Evolutionary conservation across 2,888 invertebrate genomes (phyloP).

Genomic region (Dysmachus trigonus): DNA sequence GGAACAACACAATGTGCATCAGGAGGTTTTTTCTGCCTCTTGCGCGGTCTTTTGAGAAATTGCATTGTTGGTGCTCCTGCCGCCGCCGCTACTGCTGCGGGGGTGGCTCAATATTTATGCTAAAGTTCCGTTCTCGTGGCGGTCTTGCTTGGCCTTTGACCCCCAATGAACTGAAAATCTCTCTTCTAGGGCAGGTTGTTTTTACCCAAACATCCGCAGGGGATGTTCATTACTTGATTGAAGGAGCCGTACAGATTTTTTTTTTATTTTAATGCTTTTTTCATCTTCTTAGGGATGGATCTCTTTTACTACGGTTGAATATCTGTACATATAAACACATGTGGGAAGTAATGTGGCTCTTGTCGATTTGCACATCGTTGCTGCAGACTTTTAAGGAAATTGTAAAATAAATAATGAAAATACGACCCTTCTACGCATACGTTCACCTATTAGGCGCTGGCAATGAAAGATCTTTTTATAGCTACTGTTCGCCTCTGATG

Average conservation of each 20-base stretch:
- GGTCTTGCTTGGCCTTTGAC: neutral
- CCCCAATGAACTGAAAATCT: neutral
- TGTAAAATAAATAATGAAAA: neutral
- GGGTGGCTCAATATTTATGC: neutral
- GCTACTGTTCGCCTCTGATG: neutral
- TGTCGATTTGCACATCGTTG: neutral
- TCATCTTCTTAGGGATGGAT: neutral
- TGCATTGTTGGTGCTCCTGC: neutral
- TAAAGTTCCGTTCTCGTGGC: neutral
- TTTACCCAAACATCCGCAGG: neutral
- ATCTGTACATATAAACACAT: neutral
- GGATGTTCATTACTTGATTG: neutral
- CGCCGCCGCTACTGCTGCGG: neutral
- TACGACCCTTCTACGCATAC: neutral
- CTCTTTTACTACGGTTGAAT: neutral
- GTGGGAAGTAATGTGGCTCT: neutral
- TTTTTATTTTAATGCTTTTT: neutral
- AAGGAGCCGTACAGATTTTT: neutral
- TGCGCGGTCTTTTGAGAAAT: neutral
- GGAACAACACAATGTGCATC: neutral
- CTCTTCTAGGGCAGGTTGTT: neutral
- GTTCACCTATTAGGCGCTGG: neutral
- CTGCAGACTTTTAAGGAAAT: neutral
- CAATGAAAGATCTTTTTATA: neutral
- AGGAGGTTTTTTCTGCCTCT: neutral